Percentiles rank a stretch among this genome's conserved stretches.
Conservation (phyloP, 2,797 vertebrate species). For the Malacoraja senta region DNA sequence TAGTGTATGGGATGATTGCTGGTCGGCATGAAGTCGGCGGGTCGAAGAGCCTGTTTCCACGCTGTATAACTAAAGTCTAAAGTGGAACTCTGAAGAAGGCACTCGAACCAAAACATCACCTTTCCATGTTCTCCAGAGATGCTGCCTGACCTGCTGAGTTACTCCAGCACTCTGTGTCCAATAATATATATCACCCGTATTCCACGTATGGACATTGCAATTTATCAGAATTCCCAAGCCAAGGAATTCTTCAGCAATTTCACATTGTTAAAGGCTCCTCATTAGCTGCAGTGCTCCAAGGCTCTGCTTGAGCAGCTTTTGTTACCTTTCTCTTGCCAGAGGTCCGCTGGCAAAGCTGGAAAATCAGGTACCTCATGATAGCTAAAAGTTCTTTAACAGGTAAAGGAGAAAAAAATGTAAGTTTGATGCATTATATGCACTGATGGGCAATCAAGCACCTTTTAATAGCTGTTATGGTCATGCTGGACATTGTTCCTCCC, state of each 20-base stretch:
- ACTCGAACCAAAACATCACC: no score
- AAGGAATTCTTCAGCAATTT: background rate
- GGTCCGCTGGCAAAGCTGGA: background rate
- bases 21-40: no score
- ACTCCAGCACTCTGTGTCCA: no score
- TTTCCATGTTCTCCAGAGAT: no score
- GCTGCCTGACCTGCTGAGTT: no score
- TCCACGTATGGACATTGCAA: background rate
- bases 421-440: background rate
- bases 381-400: background rate
- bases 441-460: background rate
- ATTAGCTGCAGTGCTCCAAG: background rate
- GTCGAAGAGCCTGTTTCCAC: no score
- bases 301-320: background rate
- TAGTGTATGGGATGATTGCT: no score
- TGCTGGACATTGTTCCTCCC: background rate
- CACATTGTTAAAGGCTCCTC: no score
- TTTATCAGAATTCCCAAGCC: background rate
- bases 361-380: background rate
- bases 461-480: background rate
- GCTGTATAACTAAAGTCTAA: no score
- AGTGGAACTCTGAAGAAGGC: no score
- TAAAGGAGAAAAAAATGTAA: background rate
- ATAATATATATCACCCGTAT: background rate
- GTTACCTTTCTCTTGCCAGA: no score